Evolutionary conservation across 1,140 invertebrate species (phyloP), one percentile per base, ranked within the genome.

Genomic region (Drosophila mauritiana): DNA sequence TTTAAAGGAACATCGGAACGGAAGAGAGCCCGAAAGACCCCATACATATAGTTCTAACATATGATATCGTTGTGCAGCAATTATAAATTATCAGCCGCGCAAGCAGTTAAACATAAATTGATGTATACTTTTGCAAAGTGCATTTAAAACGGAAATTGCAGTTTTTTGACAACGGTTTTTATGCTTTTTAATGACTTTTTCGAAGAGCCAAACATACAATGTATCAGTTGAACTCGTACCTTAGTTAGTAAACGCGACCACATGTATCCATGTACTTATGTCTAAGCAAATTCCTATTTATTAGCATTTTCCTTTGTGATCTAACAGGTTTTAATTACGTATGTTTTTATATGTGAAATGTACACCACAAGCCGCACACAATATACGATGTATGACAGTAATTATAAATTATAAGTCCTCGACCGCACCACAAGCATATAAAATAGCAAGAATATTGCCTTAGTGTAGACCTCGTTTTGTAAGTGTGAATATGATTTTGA

Each of bases 111-210:
- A 45, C 54, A 46, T 49, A 73, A 82, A 82, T 75, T 69, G 69
- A 88, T 86, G 79, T 83, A 76, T 76, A 80, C 83, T 83, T 78
- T 52, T 61, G 61, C 62, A 77, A 88, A 73, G 83, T 86, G 79
- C 79, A 88, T 88, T 88, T 88, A 88, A 88, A 88, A 80, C 46
- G 51, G 52, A 64, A 69, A 73, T 80, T 67, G 55, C 65, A 61
- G 57, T 73, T 48, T 73, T 81, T 61, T 34, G 43, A 65, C 43
- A 52, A 54, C 34, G 36, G 42, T 56, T 53, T 67, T 74, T 57
- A 72, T 54, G 43, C 20, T 54, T 56, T 65, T 53, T 40, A 37
- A 17, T 55, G 48, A 56, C 20, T n/a, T 61, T 61, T 65, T 61
- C 3, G 39, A 56, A 49, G 48, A 74, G 45, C 62, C 45, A 80